These are phyloP conservation scores for Vulpes lagopus DNA, from an alignment of 2,113 vertebrate species.

Conservation along the genomic window DNA sequence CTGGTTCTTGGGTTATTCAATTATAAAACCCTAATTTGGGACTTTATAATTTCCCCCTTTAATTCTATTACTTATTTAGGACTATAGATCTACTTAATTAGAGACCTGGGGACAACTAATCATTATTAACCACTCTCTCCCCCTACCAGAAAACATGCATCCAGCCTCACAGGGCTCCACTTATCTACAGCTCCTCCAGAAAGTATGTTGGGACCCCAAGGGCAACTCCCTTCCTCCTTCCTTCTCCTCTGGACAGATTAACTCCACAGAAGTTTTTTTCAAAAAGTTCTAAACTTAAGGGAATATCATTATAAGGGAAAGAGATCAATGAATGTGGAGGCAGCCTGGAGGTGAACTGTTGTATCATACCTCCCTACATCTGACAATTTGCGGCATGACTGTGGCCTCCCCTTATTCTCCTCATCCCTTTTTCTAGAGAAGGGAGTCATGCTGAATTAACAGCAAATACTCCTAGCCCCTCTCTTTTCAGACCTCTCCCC, in stretches of 20 bases:
- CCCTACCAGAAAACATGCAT: not conserved
- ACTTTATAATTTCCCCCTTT: not conserved
- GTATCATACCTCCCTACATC: not conserved
- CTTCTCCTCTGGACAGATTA: not conserved
- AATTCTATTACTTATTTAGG: not conserved
- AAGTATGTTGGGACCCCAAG: not conserved
- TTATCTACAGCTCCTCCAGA: not conserved
- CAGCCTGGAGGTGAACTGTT: not conserved
- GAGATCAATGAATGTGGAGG: not conserved
- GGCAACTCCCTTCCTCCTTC: not conserved
- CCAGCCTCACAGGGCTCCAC: not conserved
- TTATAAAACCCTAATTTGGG: not conserved
- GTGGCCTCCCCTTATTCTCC: not conserved
- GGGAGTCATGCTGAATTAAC: not conserved
- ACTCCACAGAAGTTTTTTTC: constrained; percentile 21
- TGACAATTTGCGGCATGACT: not conserved
- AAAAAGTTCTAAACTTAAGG: constrained; percentile 7
- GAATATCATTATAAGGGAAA: not conserved
- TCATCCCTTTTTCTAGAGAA: not conserved
- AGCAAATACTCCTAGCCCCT: not conserved
- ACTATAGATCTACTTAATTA: not conserved
- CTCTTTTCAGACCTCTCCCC: not conserved
- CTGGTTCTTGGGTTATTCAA: not conserved
- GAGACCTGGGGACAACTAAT: not conserved
- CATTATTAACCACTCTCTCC: not conserved